Evolutionary conservation across 92 coral and sea anemone genomes (phyloP), one percentile per base, ranked within the genome.

Genomic region (Metridium senile): DNA sequence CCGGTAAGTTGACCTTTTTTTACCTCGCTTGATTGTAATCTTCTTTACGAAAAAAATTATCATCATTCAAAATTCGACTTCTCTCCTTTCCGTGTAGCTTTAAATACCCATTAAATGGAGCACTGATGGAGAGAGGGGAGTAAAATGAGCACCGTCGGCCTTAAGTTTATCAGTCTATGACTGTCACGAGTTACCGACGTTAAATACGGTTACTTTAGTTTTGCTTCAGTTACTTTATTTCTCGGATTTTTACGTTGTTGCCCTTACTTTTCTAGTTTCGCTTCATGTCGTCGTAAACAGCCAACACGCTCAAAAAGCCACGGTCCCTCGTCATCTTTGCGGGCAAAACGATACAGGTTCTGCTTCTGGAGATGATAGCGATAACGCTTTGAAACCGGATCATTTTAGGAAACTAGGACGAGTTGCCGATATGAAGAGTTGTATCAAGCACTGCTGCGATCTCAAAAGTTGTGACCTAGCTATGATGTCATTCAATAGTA

Each of bases 401-500:
- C 97, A 91, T 43, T 91, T 91, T 74, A 78, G 79, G 70, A 87
- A 89, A 30, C 90, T 91, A 7, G 97, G 97, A 2, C 79, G 80
- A 57, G 97, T 89, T 17, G 76, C 70, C 11, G 79, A 91, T 74
- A 91, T 91, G 97, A 72, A 76, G 32, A 81, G 81, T 39, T 91
- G 97, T 47, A 76, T 91, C 45, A 46, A 83, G 29, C 84, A 84
- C 45, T 91, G 97, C 77, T 91, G 97, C 53, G 91, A 83, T 33
- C 63, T 78, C 10, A 54, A 79, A 56, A 77, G 79, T 9, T 91
- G 97, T 57, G 97, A 91, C 49, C 82, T 91, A 3, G 97, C 93
- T 16, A 91, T 91, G 97, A 91, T 91, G 97, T 91, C 97, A 7
- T 91, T 85, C 52, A 93, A 86, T n/a, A 93, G 97, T 25, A 83